These are phyloP conservation scores for Ethmia dodecea DNA, from an alignment of 2,888 invertebrate genomes.

Conservation along the genomic window DNA sequence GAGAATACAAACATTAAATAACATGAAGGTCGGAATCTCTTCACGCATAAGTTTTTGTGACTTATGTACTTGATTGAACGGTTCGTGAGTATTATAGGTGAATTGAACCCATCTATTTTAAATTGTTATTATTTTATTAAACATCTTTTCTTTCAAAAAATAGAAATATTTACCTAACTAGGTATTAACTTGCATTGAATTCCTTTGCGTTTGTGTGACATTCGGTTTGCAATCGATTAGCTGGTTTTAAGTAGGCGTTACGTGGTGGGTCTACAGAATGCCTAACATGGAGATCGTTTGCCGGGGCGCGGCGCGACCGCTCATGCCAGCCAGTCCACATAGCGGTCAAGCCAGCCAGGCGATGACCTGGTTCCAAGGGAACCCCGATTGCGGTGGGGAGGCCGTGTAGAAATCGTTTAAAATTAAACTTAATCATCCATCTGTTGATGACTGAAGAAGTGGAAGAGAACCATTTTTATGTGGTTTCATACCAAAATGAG, in stretches of 20 bases:
- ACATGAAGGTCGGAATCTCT: conserved; percentile 19
- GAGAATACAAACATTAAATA: conserved; percentile 11
- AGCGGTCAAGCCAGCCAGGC: conserved; percentile 55
- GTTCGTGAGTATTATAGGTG: too few relatives aligned
- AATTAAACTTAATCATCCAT: too few relatives aligned
- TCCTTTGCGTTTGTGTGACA: conserved; percentile 27
- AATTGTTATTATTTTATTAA: too few relatives aligned
- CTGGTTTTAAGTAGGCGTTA: conserved; percentile 29
- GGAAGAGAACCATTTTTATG: too few relatives aligned
- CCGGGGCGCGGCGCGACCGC: conserved; percentile 38
- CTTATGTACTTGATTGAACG: too few relatives aligned
- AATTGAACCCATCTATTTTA: too few relatives aligned
- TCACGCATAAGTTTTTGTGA: too few relatives aligned
- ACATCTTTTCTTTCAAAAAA: neutral
- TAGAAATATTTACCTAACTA: conserved; percentile 1
- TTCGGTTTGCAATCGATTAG: conserved; percentile 26
- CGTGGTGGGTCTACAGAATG: conserved; percentile 30
- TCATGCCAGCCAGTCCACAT: conserved; percentile 30
- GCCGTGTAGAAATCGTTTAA: too few relatives aligned
- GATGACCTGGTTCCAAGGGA: conserved; percentile 70
- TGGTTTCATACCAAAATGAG: too few relatives aligned
- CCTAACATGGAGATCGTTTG: conserved; percentile 35
- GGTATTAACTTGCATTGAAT: conserved; percentile 20
- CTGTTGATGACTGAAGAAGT: too few relatives aligned
- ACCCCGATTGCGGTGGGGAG: conserved; percentile 45